Evolutionary conservation across 2,113 vertebrate species (phyloP).

Genomic region (human (Homo sapiens)): DNA sequence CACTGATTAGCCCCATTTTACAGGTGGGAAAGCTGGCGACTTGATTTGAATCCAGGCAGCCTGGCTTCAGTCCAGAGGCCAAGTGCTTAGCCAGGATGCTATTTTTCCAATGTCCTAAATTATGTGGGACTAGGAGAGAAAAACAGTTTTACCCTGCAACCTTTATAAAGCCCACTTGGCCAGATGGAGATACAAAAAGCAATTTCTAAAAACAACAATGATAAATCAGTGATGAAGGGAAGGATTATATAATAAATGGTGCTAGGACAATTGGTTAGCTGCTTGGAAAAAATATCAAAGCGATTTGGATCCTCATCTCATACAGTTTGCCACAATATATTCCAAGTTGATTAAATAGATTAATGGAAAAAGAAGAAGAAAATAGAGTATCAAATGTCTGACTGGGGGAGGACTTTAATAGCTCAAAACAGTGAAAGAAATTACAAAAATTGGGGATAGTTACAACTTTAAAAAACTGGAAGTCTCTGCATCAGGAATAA

Average conservation of each 20-base stretch:
- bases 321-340: constrained; percentile 7
- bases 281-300: constrained; percentile 54
- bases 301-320: constrained; percentile 19
- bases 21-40: neutral
- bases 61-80: neutral
- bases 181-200: constrained; percentile 72
- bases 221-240: constrained; percentile 71
- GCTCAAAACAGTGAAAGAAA: neutral
- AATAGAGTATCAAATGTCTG: constrained; percentile 5
- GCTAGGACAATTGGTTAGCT: constrained; percentile 63
- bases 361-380: constrained; percentile 49
- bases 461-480: neutral
- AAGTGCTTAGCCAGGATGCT: neutral
- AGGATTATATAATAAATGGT: constrained; percentile 66
- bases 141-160: constrained; percentile 67
- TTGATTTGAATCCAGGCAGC: neutral
- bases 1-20: neutral
- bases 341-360: constrained; percentile 63
- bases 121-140: constrained; percentile 57
- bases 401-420: neutral
- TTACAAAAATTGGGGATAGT: neutral
- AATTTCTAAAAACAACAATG: constrained; percentile 77
- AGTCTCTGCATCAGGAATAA: neutral
- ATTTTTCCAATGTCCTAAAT: constrained; percentile 36
- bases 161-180: constrained; percentile 71